These are phyloP conservation scores for Sphaerodactylus townsendi DNA, from an alignment of 2,113 vertebrate genomes.

Conservation along the genomic window DNA sequence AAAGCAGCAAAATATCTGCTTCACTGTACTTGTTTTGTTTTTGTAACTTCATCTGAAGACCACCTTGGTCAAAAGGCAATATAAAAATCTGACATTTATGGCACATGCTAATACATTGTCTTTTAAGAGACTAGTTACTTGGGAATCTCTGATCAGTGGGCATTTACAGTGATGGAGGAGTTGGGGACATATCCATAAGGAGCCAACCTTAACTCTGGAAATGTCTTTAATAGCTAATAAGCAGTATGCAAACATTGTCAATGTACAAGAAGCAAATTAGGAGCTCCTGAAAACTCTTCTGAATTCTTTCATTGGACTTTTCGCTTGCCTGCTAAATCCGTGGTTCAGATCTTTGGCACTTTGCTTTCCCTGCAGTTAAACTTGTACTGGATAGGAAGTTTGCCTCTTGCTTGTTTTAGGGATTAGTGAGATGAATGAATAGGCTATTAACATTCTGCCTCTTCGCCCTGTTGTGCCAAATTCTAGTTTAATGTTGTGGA, in stretches of 20 bases:
- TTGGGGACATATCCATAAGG: neutral
- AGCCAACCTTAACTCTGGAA: too few species aligned
- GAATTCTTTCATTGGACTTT: neutral
- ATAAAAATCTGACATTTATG: neutral
- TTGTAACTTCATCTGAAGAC: neutral
- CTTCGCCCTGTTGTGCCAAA: neutral
- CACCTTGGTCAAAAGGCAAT: neutral
- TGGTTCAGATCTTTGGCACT: neutral
- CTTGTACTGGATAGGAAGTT: neutral
- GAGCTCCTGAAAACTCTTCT: neutral
- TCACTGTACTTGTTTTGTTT: neutral
- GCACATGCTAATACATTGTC: neutral
- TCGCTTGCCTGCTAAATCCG: neutral
- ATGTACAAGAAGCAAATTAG: neutral
- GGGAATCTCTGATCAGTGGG: neutral
- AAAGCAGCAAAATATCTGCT: neutral
- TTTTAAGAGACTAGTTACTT: neutral
- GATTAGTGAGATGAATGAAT: neutral
- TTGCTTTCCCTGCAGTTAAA: neutral
- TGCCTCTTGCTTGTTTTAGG: neutral
- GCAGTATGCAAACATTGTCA: fast-evolving
- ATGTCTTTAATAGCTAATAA: fast-evolving
- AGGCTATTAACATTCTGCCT: too few species aligned
- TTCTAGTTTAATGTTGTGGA: fast-evolving
- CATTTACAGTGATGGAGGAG: neutral